Base-by-base conservation (phyloP, 2,113 vertebrate species). In the Rhinichthys klamathensis region DNA sequence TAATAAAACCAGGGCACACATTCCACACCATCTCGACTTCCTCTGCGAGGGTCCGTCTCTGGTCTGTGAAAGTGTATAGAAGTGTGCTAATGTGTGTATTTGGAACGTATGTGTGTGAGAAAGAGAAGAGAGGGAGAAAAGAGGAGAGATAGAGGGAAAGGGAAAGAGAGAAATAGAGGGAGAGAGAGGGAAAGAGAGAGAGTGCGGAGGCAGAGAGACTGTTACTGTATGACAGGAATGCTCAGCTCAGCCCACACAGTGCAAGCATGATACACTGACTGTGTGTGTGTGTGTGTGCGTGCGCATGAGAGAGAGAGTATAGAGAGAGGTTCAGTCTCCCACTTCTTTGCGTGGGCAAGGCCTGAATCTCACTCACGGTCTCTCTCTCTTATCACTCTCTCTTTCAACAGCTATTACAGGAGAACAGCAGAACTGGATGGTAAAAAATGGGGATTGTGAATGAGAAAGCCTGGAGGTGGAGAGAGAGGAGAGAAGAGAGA, bases 181-280 rank as follows among this genome's bases (percentile, higher is more conserved):
- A 63, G 70, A 80, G 74, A 74, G 82, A 80, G 79, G 74, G 82
- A 51, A 76, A 86, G 73, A 74, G 86, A 84, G 85, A 85, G 88
- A 63, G 81, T 49, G 84, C 79, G 82, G 86, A 86, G 84, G 86
- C 84, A 90, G 86, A 83, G 82, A 90, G 85, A 87, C 86, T 87
- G 86, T 83, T 86, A 89, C 88, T 90, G 82, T 90, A 90, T 89
- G 84, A 87, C 86, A 90, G 83, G 88, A 90, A 87, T 89, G 86
- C 89, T 89, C 88, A 86, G 88, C 78, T 89, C 88, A 85, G 89
- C 89, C 89, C 89, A 90, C 88, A 86, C 89, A 90, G 87, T 85
- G 89, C 89, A 90, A 89, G 86, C 86, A 89, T 90, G 89, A 89
- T 87, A 90, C 89, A 90, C 89, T 90, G 86, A 86, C 77, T 90